Evolutionary conservation across 2,113 vertebrate species (phyloP).

Genomic region (Pseudorasbora parva): DNA sequence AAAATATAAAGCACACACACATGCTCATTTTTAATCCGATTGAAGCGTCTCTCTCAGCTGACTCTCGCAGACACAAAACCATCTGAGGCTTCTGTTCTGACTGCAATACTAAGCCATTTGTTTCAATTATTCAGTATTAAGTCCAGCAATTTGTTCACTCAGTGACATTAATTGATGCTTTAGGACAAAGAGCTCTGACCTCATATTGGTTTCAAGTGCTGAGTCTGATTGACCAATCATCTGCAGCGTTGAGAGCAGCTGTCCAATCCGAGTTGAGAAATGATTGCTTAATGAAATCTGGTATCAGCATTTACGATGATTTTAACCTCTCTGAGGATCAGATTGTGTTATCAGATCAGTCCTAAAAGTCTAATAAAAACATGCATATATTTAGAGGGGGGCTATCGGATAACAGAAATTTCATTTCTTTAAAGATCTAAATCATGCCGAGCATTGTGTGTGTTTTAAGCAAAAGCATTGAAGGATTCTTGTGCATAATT

Average conservation of each 20-base stretch:
- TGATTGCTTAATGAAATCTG: slow-evolving; percentile 72
- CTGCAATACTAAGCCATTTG: slow-evolving; percentile 38
- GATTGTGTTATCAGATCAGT: background rate
- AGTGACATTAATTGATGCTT: slow-evolving; percentile 45
- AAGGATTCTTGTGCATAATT: slow-evolving; percentile 52
- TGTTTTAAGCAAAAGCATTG: slow-evolving; percentile 67
- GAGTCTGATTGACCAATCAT: slow-evolving; percentile 79
- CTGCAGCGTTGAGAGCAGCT: slow-evolving; percentile 75
- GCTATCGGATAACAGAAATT: background rate
- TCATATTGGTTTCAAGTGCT: slow-evolving; percentile 77
- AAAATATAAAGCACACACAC: background rate
- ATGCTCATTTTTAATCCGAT: background rate
- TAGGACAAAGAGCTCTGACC: slow-evolving; percentile 54
- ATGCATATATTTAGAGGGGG: too few species aligned
- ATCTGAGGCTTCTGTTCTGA: slow-evolving; percentile 34
- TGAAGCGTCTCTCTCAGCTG: background rate
- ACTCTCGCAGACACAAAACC: background rate
- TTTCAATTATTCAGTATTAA: slow-evolving; percentile 51
- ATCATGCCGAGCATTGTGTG: slow-evolving; percentile 20
- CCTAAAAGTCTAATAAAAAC: background rate
- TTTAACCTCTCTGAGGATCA: background rate
- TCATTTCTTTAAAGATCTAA: background rate
- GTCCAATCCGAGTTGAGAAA: slow-evolving; percentile 76
- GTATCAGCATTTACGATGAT: slow-evolving; percentile 43
- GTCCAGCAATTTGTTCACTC: slow-evolving; percentile 44